phyloP scores from a whole-genome alignment of 2,797 vertebrate genomes.

The Characodon lateralis region DNA sequence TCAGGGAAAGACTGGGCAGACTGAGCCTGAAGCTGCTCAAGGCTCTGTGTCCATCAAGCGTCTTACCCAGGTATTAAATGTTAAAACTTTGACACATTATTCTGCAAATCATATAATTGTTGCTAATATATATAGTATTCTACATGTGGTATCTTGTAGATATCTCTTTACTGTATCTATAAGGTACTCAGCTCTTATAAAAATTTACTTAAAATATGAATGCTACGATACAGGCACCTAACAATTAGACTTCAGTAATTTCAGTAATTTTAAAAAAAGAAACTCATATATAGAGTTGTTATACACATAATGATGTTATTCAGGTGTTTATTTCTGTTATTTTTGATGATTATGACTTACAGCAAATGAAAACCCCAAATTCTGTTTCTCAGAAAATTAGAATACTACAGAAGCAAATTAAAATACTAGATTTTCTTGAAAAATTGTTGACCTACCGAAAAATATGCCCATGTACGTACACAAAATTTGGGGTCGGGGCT shows the following conservation, averaged over 20 bases:
- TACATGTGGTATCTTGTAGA: not conserved
- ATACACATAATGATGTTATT: not conserved
- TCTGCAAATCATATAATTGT: not conserved
- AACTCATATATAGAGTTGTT: not conserved
- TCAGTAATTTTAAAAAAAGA: not conserved
- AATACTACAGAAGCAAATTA: too few relatives aligned
- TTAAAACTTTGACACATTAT: constrained; percentile 7
- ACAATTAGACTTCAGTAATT: not conserved
- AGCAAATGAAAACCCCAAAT: not conserved
- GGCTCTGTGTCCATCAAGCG: constrained; percentile 73
- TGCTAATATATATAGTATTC: not conserved
- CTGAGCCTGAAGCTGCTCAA: constrained; percentile 48
- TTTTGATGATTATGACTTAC: not conserved
- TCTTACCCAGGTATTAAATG: constrained; percentile 75
- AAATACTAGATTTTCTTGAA: too few relatives aligned
- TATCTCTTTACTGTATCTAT: not conserved
- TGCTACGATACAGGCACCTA: not conserved
- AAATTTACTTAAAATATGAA: not conserved
- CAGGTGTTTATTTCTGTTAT: not conserved
- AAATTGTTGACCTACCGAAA: too few relatives aligned
- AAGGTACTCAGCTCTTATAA: not conserved
- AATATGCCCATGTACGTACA: too few relatives aligned
- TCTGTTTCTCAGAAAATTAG: too few relatives aligned
- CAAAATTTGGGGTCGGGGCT: too few relatives aligned
- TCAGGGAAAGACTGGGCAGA: constrained; percentile 31